phyloP scores from a whole-genome alignment of 2,888 invertebrate genomes.

The Platycnemis pennipes region DNA sequence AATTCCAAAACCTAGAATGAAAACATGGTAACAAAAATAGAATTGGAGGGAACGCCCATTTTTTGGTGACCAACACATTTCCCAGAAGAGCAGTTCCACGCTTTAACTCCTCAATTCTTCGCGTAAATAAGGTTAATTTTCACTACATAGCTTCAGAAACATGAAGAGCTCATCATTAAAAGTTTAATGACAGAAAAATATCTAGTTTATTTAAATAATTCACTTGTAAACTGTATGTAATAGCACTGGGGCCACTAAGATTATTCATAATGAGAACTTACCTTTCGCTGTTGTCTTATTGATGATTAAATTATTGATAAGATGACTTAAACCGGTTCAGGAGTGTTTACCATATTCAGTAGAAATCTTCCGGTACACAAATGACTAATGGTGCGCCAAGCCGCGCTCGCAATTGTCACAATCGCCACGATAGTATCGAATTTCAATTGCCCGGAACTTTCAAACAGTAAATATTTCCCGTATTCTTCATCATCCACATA shows the following conservation, averaged over 20 bases:
- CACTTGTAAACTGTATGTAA: neutral
- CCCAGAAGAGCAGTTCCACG: neutral
- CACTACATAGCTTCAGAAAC: neutral
- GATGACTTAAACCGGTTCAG: neutral
- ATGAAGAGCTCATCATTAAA: neutral
- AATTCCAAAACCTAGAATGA: neutral
- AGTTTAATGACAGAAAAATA: neutral
- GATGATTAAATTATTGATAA: neutral
- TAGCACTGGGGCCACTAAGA: neutral
- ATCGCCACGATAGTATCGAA: neutral
- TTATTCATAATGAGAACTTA: neutral
- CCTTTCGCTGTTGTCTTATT: neutral
- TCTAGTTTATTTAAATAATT: neutral
- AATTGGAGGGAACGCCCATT: neutral
- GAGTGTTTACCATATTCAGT: neutral
- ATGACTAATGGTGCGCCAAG: neutral
- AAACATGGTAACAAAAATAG: slow-evolving; percentile 12
- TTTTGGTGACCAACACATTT: neutral
- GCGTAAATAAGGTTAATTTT: neutral
- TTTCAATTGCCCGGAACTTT: neutral
- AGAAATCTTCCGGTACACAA: neutral
- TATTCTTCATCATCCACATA: no score
- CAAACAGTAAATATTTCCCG: neutral
- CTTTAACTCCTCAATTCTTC: no score
- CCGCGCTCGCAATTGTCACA: neutral